Conservation (phyloP, 1,140 invertebrate species). For the Dolichoris vasculosae region DNA sequence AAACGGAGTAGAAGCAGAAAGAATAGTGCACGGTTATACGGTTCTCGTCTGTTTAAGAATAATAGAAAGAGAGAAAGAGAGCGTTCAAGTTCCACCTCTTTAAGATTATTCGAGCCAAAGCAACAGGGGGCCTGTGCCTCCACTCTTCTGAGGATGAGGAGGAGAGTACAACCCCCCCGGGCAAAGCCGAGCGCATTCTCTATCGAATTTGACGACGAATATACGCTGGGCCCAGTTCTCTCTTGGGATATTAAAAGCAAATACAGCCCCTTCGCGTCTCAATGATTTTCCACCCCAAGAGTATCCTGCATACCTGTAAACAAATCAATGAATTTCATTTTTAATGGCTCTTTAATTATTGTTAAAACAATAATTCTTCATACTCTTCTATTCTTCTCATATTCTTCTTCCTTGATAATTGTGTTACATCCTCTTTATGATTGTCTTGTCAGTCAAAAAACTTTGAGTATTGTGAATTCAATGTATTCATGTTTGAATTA, state of each 20-base stretch:
- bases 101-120: conserved; percentile 60
- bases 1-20: neutral
- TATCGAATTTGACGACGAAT: conserved; percentile 62
- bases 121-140: conserved; percentile 61
- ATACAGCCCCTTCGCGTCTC: neutral
- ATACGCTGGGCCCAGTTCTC: conserved; percentile 15
- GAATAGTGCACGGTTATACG: conserved; percentile 31
- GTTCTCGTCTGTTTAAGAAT: neutral
- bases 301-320: neutral
- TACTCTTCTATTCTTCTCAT: neutral
- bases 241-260: conserved; percentile 37
- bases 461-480: neutral
- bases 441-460: neutral
- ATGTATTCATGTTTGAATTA: too few relatives aligned
- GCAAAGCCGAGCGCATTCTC: conserved; percentile 53
- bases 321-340: conserved; percentile 27
- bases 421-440: neutral
- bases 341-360: conserved; percentile 23
- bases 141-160: conserved; percentile 33
- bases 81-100: conserved; percentile 51
- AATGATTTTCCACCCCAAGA: neutral
- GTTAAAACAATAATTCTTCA: conserved; percentile 2
- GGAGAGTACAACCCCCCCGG: conserved; percentile 48
- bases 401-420: neutral
- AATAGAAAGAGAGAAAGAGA: conserved; percentile 25